Evolutionary conservation across 2,888 invertebrate genomes (phyloP).

Genomic region (Eupithecia exiguata): DNA sequence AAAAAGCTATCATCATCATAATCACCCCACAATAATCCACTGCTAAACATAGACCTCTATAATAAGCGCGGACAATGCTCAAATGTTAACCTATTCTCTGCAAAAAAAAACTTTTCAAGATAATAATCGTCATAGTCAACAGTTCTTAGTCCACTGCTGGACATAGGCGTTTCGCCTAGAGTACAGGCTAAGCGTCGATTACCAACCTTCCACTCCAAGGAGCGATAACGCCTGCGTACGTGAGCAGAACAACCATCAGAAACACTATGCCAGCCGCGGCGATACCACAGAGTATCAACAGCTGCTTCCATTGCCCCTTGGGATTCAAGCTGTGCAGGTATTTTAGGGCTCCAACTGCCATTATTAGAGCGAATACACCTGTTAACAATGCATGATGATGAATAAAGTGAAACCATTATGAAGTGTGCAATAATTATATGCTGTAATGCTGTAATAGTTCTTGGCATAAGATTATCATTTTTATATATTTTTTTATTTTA

Average conservation of each 20-base stretch:
- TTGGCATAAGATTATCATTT: background rate
- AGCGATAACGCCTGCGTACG: conserved; percentile 96
- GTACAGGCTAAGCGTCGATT: background rate
- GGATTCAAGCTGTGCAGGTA: conserved; percentile 94
- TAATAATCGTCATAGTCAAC: background rate
- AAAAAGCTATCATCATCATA: background rate
- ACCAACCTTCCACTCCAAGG: conserved; percentile 94
- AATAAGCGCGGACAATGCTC: background rate
- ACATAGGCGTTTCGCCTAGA: background rate
- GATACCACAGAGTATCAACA: conserved; percentile 91
- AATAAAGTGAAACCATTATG: background rate
- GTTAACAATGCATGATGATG: background rate
- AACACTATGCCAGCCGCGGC: conserved; percentile 92
- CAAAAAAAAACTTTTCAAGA: background rate
- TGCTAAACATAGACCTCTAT: background rate
- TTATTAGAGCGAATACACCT: conserved; percentile 96
- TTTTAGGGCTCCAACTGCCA: conserved; percentile 93
- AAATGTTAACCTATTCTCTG: background rate
- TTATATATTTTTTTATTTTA: no score
- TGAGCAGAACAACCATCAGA: conserved; percentile 92
- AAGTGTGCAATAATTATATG: background rate
- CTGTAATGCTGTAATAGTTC: background rate
- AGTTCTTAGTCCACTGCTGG: background rate
- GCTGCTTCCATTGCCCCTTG: conserved; percentile 94
- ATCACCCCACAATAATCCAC: background rate